phyloP scores from a whole-genome alignment of 2,888 invertebrate species.

The Brachypalpus laphriformis region DNA sequence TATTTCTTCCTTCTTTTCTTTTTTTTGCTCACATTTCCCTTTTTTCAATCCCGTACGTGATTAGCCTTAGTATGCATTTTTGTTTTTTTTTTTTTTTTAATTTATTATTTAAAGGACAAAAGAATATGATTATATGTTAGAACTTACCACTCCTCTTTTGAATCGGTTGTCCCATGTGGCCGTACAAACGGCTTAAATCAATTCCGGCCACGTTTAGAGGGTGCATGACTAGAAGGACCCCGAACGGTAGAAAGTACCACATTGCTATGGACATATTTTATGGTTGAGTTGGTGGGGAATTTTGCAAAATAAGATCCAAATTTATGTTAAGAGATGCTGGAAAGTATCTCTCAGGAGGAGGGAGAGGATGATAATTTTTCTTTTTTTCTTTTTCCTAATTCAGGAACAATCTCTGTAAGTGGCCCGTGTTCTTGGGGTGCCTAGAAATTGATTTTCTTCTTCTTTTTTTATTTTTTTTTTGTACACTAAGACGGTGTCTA shows the following conservation, averaged over 20 bases:
- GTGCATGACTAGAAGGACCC: slow-evolving; percentile 86
- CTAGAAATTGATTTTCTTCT: slow-evolving; percentile 34
- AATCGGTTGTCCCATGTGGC: slow-evolving; percentile 85
- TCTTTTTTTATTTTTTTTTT: slow-evolving; percentile 3
- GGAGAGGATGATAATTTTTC: not conserved
- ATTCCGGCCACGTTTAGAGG: slow-evolving; percentile 88
- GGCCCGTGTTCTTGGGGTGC: not conserved
- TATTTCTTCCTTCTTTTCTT: not conserved
- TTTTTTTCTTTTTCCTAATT: not conserved
- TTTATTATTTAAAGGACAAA: too few relatives aligned
- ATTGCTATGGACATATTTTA: slow-evolving; percentile 74
- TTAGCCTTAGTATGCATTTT: slow-evolving; percentile 1
- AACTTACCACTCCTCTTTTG: slow-evolving; percentile 83
- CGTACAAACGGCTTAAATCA: slow-evolving; percentile 92
- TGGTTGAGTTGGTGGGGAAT: slow-evolving; percentile 36
- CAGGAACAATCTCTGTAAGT: slow-evolving; percentile 16
- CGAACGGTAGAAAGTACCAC: slow-evolving; percentile 84
- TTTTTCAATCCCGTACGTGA: not conserved
- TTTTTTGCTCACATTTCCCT: not conserved
- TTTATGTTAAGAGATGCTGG: slow-evolving; percentile 17
- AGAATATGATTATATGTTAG: not conserved
- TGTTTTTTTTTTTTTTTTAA: not conserved
- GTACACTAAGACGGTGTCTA: slow-evolving; percentile 1
- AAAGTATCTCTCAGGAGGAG: not conserved
- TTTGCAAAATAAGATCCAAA: slow-evolving; percentile 23